Percentiles rank a stretch among this genome's conserved stretches.
Evolutionary conservation across 2,113 vertebrate species (phyloP).

Genomic region (Engraulis encrasicolus): DNA sequence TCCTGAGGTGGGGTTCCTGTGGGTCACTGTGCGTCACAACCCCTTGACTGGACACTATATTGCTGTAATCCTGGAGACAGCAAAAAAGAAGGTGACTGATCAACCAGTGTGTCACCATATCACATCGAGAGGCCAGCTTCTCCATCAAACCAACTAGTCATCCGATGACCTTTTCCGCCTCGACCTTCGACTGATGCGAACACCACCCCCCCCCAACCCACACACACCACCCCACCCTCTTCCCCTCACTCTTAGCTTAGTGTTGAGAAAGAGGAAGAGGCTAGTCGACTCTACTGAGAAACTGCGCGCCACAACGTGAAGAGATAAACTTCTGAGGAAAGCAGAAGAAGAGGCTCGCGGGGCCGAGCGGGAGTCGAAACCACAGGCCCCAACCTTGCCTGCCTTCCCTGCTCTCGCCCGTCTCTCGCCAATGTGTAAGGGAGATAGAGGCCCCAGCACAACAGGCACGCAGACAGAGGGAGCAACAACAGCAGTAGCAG

Average conservation of each 20-base stretch:
- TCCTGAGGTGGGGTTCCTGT: neutral
- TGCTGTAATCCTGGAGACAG: neutral
- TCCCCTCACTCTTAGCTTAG: neutral
- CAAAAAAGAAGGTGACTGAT: neutral
- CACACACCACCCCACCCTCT: neutral
- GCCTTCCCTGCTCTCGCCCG: no score
- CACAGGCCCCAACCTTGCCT: no score
- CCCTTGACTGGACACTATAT: neutral
- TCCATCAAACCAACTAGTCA: neutral
- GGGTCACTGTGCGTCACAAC: neutral
- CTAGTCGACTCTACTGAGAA: conserved; percentile 37
- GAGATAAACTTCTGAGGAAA: conserved; percentile 50
- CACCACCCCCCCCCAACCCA: neutral
- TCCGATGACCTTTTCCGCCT: conserved; percentile 35
- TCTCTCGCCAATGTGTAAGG: conserved; percentile 29
- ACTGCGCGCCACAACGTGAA: neutral
- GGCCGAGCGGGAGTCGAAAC: conserved; percentile 46
- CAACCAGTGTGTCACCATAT: neutral
- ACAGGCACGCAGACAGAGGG: no score
- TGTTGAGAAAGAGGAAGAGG: conserved; percentile 24
- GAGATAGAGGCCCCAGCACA: conserved; percentile 32
- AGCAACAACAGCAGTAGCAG: no score
- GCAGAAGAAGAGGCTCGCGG: conserved; percentile 39
- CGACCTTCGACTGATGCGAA: conserved; percentile 14
- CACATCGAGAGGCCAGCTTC: neutral